Percentiles rank a stretch among this genome's conserved stretches.
Conservation (phyloP, 1,140 invertebrate genomes). For the Anoplolepis gracilipes region DNA sequence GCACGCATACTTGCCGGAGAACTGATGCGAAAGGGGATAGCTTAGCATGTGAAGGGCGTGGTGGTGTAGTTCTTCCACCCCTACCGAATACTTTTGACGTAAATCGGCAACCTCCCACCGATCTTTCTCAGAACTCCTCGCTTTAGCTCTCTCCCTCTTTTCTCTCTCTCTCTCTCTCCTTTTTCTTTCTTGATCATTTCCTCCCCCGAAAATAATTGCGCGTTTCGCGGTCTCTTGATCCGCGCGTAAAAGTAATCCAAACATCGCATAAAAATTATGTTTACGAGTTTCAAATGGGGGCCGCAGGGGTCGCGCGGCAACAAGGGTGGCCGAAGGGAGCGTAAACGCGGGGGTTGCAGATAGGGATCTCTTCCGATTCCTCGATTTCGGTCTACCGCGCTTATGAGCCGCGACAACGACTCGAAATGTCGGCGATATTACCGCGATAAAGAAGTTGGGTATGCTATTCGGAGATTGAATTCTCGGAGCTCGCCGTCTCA, state of each 20-base stretch:
- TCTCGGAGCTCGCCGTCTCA: neutral
- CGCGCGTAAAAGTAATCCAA: constrained; percentile 83
- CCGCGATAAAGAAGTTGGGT: neutral
- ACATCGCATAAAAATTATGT: constrained; percentile 85
- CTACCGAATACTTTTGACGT: constrained; percentile 69
- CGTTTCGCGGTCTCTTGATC: constrained; percentile 83
- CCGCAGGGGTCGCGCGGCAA: constrained; percentile 53
- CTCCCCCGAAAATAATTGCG: constrained; percentile 80
- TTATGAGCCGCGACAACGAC: neutral
- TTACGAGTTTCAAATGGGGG: constrained; percentile 83
- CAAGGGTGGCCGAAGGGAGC: constrained; percentile 40
- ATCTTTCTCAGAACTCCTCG: constrained; percentile 56
- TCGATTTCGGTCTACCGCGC: constrained; percentile 12
- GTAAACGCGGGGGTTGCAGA: constrained; percentile 41
- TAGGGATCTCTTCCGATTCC: constrained; percentile 63
- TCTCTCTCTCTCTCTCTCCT: constrained; percentile 30
- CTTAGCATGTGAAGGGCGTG: constrained; percentile 68
- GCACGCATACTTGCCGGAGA: constrained; percentile 29
- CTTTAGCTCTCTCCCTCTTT: neutral
- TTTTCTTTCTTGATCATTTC: constrained; percentile 40
- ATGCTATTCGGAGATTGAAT: neutral
- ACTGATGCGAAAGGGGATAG: constrained; percentile 69
- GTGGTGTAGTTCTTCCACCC: constrained; percentile 54
- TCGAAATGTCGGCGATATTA: constrained; percentile 1
- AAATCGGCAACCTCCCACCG: constrained; percentile 51